These are phyloP conservation scores for Euproctis similis DNA, from an alignment of 2,888 invertebrate genomes.

Conservation along the genomic window DNA sequence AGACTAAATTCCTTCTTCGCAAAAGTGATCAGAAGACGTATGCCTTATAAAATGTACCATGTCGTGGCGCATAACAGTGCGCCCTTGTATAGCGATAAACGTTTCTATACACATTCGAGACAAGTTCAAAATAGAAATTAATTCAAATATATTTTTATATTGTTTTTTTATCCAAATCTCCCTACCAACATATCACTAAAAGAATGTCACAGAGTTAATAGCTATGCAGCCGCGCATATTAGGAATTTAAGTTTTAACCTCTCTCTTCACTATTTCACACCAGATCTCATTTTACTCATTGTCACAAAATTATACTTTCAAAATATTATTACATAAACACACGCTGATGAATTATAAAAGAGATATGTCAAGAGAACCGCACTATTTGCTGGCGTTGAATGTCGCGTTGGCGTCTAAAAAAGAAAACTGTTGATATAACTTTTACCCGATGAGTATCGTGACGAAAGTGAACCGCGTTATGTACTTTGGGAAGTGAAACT, in stretches of 20 bases:
- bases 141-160: no score
- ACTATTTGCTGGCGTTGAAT: slow-evolving; percentile 40
- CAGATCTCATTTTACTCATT: slow-evolving; percentile 67
- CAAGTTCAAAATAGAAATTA: slow-evolving; percentile 58
- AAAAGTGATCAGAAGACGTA: slow-evolving; percentile 86
- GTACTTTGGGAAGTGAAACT: no score
- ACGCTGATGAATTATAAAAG: no score
- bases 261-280: slow-evolving; percentile 55
- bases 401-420: no score
- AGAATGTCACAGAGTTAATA: slow-evolving; percentile 54
- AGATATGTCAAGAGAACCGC: no score
- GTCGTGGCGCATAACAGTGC: slow-evolving; percentile 87
- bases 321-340: slow-evolving; percentile 11
- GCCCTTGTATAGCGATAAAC: slow-evolving; percentile 74
- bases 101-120: slow-evolving; percentile 76
- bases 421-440: no score
- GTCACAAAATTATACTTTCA: slow-evolving; percentile 29
- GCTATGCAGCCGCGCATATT: no score
- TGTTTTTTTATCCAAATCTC: slow-evolving; percentile 60
- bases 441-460: slow-evolving; percentile 30
- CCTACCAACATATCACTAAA: slow-evolving; percentile 68
- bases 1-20: slow-evolving; percentile 78
- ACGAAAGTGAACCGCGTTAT: slow-evolving; percentile 53
- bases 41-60: slow-evolving; percentile 84
- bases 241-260: no score